Evolutionary conservation across 23 tunicate genomes (phyloP).

Genomic region (Botrylloides violaceus): DNA sequence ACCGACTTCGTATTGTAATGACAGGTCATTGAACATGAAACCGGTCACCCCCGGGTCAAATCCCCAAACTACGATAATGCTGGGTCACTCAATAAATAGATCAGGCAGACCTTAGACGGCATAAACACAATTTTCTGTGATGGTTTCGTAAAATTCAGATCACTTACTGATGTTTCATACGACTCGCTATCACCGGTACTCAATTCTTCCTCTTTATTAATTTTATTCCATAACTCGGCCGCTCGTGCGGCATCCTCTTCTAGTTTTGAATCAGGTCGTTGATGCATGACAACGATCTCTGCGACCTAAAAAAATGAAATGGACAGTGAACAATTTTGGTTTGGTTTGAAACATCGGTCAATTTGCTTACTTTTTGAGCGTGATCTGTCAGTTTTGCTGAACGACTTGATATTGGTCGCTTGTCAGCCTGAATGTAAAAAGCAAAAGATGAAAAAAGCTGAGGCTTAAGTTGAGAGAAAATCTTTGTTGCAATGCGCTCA

Average conservation of each 20-base stretch:
- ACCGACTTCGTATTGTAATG: no score
- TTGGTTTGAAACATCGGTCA: not conserved
- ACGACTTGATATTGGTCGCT: conserved; percentile 73
- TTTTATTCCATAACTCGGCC: conserved; percentile 69
- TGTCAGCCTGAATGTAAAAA: conserved; percentile 9
- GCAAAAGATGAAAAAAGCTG: not conserved
- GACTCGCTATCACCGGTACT: conserved; percentile 23
- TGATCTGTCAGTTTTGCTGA: conserved; percentile 82
- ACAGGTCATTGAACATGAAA: no score
- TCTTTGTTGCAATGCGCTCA: no score
- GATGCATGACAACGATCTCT: conserved; percentile 44
- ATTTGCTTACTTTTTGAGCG: conserved; percentile 61
- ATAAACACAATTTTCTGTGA: not conserved
- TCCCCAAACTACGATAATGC: no score
- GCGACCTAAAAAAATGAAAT: conserved; percentile 39
- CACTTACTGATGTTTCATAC: not conserved
- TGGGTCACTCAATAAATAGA: no score
- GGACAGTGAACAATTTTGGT: no score
- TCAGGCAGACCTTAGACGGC: no score
- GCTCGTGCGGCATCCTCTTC: conserved; percentile 82
- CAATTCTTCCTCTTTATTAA: conserved; percentile 30
- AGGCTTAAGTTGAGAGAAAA: no score
- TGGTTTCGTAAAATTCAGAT: not conserved
- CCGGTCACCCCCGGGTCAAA: no score
- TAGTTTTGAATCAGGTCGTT: conserved; percentile 67